Percentiles rank a stretch among this genome's conserved stretches.
Evolutionary conservation across 2,888 invertebrate species (phyloP).

Genomic region (Phortica okadai): DNA sequence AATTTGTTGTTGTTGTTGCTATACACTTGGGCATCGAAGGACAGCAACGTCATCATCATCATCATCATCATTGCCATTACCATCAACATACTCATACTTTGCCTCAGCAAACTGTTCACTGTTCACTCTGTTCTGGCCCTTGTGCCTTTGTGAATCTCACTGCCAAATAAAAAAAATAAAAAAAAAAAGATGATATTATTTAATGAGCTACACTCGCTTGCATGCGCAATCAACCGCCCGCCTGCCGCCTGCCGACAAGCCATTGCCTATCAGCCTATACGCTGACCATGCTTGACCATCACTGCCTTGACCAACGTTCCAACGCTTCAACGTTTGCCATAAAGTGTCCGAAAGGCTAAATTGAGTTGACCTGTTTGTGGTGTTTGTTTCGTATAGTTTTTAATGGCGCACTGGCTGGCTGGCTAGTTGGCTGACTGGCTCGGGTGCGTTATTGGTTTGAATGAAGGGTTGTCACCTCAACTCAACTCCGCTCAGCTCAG

Average conservation of each 20-base stretch:
- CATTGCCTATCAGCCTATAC: neutral
- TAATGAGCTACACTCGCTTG: conserved; percentile 71
- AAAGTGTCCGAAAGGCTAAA: conserved; percentile 57
- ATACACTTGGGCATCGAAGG: conserved; percentile 16
- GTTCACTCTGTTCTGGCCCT: no score
- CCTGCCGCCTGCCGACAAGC: neutral
- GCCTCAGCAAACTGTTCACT: neutral
- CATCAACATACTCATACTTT: neutral
- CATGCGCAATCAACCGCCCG: neutral
- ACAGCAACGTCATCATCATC: neutral
- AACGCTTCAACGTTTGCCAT: conserved; percentile 36
- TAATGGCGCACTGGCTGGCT: conserved; percentile 33
- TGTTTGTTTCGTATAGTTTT: conserved; percentile 53
- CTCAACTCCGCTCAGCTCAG: no score
- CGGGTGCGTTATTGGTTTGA: neutral
- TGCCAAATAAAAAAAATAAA: conserved; percentile 42
- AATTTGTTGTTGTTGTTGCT: neutral
- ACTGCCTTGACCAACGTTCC: neutral
- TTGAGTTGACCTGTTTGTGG: conserved; percentile 69
- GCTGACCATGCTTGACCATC: neutral
- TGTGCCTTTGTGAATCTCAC: conserved; percentile 18
- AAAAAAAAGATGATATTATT: conserved; percentile 70
- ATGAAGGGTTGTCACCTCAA: conserved; percentile 38
- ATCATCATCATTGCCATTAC: neutral
- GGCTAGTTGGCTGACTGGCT: neutral